phyloP scores from a whole-genome alignment of 2,797 vertebrate species.

The Cyclopterus lumpus region DNA sequence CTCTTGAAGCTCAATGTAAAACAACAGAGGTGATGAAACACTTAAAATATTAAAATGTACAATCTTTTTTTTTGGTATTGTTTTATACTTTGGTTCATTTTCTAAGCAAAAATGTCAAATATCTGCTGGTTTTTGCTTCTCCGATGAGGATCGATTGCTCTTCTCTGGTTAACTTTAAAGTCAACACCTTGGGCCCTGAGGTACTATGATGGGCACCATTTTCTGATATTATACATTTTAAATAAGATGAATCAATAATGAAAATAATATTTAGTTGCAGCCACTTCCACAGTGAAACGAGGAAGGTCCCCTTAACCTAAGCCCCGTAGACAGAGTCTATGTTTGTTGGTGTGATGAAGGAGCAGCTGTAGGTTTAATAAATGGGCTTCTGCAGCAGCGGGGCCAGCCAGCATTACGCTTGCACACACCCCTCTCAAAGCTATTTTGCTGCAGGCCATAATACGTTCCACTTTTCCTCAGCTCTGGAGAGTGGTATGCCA shows the following conservation, averaged over 20 bases:
- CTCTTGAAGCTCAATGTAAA: not conserved
- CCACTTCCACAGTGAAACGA: constrained; percentile 4
- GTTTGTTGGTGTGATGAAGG: constrained; percentile 62
- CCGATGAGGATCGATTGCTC: not conserved
- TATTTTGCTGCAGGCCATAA: constrained; percentile 78
- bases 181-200: not conserved
- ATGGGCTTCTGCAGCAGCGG: constrained; percentile 68
- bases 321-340: constrained; percentile 26
- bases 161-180: not conserved
- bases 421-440: constrained; percentile 72
- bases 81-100: no score
- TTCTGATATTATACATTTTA: constrained; percentile 5
- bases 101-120: not conserved
- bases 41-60: no score
- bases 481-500: constrained; percentile 72
- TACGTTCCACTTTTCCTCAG: constrained; percentile 79
- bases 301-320: constrained; percentile 20
- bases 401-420: constrained; percentile 54
- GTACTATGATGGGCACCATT: not conserved
- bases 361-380: constrained; percentile 76
- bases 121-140: not conserved
- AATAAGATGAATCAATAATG: not conserved
- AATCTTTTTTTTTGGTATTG: no score
- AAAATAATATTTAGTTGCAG: constrained; percentile 5
- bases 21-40: not conserved